Evolutionary conservation across 2,888 invertebrate genomes (phyloP).

Genomic region (Drosophila longiperda): DNA sequence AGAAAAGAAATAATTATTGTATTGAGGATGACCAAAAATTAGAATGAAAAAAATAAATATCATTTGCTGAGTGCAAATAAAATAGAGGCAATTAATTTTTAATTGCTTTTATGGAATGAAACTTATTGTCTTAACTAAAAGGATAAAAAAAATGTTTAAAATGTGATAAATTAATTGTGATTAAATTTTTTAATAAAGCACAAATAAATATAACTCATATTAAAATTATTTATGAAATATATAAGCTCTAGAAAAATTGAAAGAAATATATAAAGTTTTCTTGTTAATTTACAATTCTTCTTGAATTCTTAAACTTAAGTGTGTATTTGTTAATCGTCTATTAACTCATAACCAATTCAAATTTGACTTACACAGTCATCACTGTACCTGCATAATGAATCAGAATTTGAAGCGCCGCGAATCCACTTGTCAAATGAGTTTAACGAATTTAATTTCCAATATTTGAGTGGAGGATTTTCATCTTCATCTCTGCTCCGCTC

Average conservation of each 20-base stretch:
- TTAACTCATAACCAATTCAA: neutral
- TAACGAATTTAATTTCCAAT: conserved; percentile 25
- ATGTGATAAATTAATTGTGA: neutral
- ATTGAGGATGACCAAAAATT: neutral
- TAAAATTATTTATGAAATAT: neutral
- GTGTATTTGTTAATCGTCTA: neutral
- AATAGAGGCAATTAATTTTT: neutral
- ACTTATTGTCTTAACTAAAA: neutral
- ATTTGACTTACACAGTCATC: neutral
- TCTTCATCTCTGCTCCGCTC: neutral
- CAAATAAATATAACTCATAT: neutral
- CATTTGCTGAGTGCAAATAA: too few species aligned
- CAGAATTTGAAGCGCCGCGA: conserved; percentile 5
- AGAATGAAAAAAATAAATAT: neutral
- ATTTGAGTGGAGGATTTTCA: conserved; percentile 13
- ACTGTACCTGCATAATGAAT: conserved; percentile 24
- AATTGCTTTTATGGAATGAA: neutral
- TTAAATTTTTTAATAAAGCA: neutral
- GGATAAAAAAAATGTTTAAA: rapidly evolving
- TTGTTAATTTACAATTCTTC: neutral
- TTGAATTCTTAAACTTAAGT: neutral
- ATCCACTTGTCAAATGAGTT: conserved; percentile 8
- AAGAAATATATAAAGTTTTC: rapidly evolving
- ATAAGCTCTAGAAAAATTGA: neutral
- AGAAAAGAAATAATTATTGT: neutral